These are phyloP conservation scores for Dermatemys mawii DNA, from an alignment of 2,113 vertebrate species.

Conservation along the genomic window DNA sequence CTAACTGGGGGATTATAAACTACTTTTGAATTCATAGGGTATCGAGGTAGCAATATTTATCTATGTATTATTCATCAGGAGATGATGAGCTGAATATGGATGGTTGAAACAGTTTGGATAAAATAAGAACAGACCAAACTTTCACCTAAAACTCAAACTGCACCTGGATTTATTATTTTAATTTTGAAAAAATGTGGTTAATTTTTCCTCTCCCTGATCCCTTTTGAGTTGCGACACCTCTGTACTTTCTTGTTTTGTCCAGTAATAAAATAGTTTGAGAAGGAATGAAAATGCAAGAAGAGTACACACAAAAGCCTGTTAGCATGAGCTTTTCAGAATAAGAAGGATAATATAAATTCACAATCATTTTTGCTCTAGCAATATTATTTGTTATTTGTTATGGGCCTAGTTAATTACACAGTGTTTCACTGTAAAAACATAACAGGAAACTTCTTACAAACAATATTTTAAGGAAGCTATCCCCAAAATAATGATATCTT, in stretches of 20 bases:
- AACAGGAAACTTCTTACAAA: background rate
- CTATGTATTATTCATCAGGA: constrained; percentile 59
- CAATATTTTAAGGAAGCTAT: background rate
- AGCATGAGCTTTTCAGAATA: background rate
- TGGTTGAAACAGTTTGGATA: constrained; percentile 40
- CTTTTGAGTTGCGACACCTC: background rate
- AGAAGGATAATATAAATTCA: background rate
- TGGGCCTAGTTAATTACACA: background rate
- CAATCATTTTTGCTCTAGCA: background rate
- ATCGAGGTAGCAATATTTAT: constrained; percentile 58
- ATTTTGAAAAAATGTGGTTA: background rate
- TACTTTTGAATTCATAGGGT: constrained; percentile 12
- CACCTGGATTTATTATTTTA: background rate
- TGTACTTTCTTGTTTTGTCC: constrained; percentile 3
- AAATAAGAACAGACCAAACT: constrained; percentile 59
- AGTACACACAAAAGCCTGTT: background rate
- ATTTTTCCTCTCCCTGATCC: background rate
- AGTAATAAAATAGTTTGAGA: background rate
- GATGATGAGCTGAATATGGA: constrained; percentile 53
- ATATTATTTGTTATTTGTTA: background rate
- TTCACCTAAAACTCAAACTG: constrained; percentile 32
- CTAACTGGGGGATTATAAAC: constrained; percentile 46
- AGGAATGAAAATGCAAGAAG: background rate
- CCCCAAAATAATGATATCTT: background rate
- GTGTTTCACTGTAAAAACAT: background rate